A percentile compares a stretch with the other conserved stretches of the same genome.
Evolutionary conservation across 2,113 vertebrate genomes (phyloP).

Genomic region (Geococcyx californianus): DNA sequence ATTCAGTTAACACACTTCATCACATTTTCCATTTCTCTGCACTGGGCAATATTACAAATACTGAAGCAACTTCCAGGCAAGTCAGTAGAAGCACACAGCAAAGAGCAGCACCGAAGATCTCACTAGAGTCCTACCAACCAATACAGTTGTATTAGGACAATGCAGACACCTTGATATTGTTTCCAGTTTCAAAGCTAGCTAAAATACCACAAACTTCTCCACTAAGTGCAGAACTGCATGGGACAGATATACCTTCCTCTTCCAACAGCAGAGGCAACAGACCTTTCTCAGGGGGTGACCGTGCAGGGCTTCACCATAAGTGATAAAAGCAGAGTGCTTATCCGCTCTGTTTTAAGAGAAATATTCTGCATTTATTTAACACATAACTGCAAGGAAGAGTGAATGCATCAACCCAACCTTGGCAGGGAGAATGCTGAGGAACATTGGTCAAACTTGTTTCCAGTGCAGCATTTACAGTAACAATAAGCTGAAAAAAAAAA

Average conservation of each 20-base stretch:
- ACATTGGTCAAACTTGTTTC: not conserved
- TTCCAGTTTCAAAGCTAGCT: not conserved
- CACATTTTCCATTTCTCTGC: not conserved
- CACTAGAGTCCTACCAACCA: not conserved
- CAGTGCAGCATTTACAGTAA: not conserved
- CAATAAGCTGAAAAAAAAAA: not conserved
- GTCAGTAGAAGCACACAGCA: not conserved
- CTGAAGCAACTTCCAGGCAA: not conserved
- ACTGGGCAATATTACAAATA: not conserved
- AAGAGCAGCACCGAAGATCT: not conserved
- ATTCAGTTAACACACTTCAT: not conserved
- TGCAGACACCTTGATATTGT: not conserved
- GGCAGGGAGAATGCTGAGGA: accelerated
- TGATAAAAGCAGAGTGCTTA: not conserved
- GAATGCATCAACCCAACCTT: not conserved
- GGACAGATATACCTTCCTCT: not conserved
- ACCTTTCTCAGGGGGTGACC: not conserved
- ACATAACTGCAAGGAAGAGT: not conserved
- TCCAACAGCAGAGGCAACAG: not conserved
- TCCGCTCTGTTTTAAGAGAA: not conserved
- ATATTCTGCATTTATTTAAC: not conserved
- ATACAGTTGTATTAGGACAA: not conserved
- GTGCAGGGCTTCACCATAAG: accelerated
- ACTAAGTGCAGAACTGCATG: not conserved
- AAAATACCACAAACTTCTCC: not conserved